Evolutionary conservation across 2,888 invertebrate species (phyloP).

Genomic region (Oxyscelio sp.): DNA sequence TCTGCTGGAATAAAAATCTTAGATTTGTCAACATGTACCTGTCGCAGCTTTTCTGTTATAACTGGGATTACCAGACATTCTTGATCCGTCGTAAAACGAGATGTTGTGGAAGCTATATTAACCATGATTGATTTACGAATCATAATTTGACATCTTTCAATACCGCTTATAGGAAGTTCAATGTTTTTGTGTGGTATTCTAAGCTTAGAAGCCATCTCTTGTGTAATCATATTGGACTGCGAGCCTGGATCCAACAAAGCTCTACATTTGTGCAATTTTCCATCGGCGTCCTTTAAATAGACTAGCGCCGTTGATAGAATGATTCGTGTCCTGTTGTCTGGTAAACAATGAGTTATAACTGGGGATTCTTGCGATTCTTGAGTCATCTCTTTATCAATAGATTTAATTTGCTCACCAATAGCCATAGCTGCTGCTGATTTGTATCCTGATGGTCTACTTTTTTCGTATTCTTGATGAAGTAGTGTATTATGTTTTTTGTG

Average conservation of each 20-base stretch:
- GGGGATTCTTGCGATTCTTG: neutral
- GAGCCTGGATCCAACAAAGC: constrained; percentile 10
- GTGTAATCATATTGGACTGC: constrained; percentile 1
- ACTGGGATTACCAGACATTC: neutral
- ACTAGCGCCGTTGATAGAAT: constrained; percentile 16
- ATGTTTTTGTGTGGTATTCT: neutral
- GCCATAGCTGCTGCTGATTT: neutral
- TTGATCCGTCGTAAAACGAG: neutral
- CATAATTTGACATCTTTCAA: neutral
- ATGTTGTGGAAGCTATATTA: constrained; percentile 3
- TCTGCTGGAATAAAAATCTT: neutral
- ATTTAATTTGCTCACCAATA: neutral
- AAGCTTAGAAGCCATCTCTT: neutral
- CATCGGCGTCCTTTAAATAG: constrained; percentile 3
- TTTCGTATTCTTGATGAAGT: neutral
- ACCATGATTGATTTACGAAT: neutral
- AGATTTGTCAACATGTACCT: neutral
- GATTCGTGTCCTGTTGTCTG: neutral
- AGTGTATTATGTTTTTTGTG: constrained; percentile 4
- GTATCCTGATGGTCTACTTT: neutral
- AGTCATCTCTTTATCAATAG: neutral
- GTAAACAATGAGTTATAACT: constrained; percentile 7
- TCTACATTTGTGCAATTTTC: no score
- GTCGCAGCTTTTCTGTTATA: constrained; percentile 1
- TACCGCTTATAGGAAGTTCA: neutral